Percentiles rank a stretch among this genome's conserved stretches.
Evolutionary conservation across 2,113 vertebrate genomes (phyloP).

Genomic region (Albula glossodonta): DNA sequence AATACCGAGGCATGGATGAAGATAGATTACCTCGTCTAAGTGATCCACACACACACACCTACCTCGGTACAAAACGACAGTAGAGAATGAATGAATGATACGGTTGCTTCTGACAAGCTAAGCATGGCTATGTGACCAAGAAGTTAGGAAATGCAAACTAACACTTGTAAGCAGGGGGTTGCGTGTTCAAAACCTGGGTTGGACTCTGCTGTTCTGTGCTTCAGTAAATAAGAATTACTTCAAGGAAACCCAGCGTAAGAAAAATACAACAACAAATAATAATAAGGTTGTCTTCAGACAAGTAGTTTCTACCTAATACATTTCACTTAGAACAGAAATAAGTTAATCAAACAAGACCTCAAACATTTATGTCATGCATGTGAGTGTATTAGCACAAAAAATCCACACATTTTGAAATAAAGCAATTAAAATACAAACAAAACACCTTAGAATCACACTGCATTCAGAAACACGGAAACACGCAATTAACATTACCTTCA

Average conservation of each 20-base stretch:
- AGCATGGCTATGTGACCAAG: not conserved
- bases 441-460: not conserved
- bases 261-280: no score
- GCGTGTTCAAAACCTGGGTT: not conserved
- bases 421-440: not conserved
- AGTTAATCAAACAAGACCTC: not conserved
- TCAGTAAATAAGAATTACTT: no score
- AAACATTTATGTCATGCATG: not conserved
- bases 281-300: no score
- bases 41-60: not conserved
- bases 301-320: not conserved
- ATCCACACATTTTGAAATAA: not conserved
- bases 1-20: not conserved
- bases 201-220: not conserved
- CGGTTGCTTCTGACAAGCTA: not conserved
- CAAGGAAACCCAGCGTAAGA: no score
- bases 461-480: conserved; percentile 19
- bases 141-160: not conserved
- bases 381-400: not conserved
- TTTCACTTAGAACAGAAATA: not conserved
- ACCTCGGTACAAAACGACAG: not conserved
- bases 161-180: not conserved
- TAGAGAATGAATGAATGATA: not conserved
- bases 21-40: not conserved
- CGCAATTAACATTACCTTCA: conserved; percentile 47